Evolutionary conservation across 2,113 vertebrate genomes (phyloP), one percentile per base, ranked within the genome.

Genomic region (Labrus mixtus): DNA sequence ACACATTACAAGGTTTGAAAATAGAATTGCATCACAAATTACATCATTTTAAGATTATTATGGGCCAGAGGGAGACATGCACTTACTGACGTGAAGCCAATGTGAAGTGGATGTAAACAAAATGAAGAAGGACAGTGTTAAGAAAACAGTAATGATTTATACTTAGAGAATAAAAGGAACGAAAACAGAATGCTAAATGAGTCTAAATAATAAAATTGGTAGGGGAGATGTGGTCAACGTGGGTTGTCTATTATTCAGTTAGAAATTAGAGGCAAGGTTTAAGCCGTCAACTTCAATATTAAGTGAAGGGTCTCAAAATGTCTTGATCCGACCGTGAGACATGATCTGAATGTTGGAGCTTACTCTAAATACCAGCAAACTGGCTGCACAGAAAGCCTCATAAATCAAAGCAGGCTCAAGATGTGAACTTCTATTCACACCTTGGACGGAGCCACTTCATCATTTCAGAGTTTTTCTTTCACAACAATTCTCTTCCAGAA

Each of bases 381-480:
- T 68, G 62, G 64, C 79, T 41, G 12, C n/a, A 9, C 53, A 23
- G 57, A 75, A 86, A 39, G 59, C 62, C 73, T 80, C 81, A 73
- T 88, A 82, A 83, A 89, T 89, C 82, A 85, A 84, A 71, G 65
- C n/a, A 55, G 51, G 55, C 77, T 83, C 37, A 37, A 58, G 55
- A 78, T 63, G 22, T 66, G 37, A 75, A 76, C 36, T 64, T 76
- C 82, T 61, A 59, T 71, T 85, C 67, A 81, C 75, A 60, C 60
- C 56, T 69, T 19, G 15, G 78, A 82, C 73, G 68, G 48, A 73
- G 39, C 80, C 62, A 80, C 76, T 84, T 78, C 67, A 84, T 90
- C 86, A 86, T 45, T 17, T 12, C 59, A 29, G 10, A 48, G 54
- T 56, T 67, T 51, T 43, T 57, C 46, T 56, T 55, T 68, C 11